Evolutionary conservation across 2,113 vertebrate species (phyloP).

Genomic region (Misgurnus mizolepis): DNA sequence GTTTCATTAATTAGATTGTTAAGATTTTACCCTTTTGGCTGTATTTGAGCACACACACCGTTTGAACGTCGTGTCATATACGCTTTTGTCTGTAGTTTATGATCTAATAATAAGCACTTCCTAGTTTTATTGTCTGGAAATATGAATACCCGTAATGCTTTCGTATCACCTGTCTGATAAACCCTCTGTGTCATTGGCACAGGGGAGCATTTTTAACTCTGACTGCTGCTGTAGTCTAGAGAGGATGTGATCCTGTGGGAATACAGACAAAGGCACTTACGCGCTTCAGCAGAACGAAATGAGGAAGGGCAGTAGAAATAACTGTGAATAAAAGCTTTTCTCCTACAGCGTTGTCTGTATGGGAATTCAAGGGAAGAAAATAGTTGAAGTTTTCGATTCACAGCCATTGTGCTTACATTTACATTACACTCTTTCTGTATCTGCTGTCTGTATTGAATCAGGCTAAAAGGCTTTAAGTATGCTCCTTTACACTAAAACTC

Average conservation of each 20-base stretch:
- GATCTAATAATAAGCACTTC: constrained; percentile 59
- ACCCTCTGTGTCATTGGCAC: constrained; percentile 36
- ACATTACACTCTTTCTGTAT: too few relatives aligned
- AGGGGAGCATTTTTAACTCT: constrained; percentile 34
- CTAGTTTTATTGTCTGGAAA: constrained; percentile 45
- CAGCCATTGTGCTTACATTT: too few relatives aligned
- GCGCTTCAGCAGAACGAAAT: constrained; percentile 39
- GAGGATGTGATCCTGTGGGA: constrained; percentile 43
- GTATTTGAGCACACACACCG: constrained; percentile 28
- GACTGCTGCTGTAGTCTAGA: constrained; percentile 37
- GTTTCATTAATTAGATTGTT: background rate
- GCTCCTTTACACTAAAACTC: too few relatives aligned
- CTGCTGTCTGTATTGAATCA: too few relatives aligned
- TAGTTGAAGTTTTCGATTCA: background rate
- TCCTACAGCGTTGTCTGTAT: constrained; percentile 2
- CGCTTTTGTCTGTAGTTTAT: constrained; percentile 47
- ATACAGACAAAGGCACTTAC: constrained; percentile 43
- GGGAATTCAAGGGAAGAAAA: background rate
- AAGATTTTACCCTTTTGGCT: constrained; percentile 25
- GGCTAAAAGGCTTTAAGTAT: too few relatives aligned
- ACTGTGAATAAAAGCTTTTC: constrained; percentile 29
- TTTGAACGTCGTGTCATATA: constrained; percentile 15
- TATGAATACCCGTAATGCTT: constrained; percentile 51
- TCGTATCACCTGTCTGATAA: constrained; percentile 51
- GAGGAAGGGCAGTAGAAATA: constrained; percentile 18